Evolutionary conservation across 2,888 invertebrate genomes (phyloP).

Genomic region (Mythimna vitellina): DNA sequence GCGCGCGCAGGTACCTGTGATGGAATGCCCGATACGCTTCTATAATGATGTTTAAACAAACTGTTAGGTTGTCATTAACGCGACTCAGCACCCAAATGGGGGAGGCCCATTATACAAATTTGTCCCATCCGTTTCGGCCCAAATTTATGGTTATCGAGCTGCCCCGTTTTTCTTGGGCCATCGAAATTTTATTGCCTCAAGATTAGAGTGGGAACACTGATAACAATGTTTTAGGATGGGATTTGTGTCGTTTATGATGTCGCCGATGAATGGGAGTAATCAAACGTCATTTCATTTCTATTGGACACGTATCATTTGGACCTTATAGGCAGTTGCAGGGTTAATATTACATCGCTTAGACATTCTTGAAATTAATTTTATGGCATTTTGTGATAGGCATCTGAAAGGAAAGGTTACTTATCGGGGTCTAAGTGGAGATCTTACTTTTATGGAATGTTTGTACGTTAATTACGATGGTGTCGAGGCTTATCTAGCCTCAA

Average conservation of each 20-base stretch:
- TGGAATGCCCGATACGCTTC: slow-evolving; percentile 89
- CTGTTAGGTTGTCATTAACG: slow-evolving; percentile 90
- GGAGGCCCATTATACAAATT: slow-evolving; percentile 90
- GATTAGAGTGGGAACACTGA: slow-evolving; percentile 89
- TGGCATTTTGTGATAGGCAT: slow-evolving; percentile 41
- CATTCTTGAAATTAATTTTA: slow-evolving; percentile 49
- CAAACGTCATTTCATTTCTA: slow-evolving; percentile 66
- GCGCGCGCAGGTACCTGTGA: slow-evolving; percentile 81
- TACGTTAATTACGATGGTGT: slow-evolving; percentile 28
- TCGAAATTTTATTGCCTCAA: slow-evolving; percentile 88
- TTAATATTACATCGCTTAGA: slow-evolving; percentile 43
- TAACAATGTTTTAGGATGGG: slow-evolving; percentile 87
- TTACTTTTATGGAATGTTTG: slow-evolving; percentile 49
- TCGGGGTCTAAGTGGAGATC: slow-evolving; percentile 48
- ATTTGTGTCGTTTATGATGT: slow-evolving; percentile 81
- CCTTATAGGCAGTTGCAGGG: slow-evolving; percentile 44
- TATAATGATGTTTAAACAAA: slow-evolving; percentile 91
- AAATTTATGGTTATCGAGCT: slow-evolving; percentile 90
- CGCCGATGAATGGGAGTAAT: slow-evolving; percentile 79
- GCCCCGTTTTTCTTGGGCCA: slow-evolving; percentile 86
- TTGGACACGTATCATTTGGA: slow-evolving; percentile 58
- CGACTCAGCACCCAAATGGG: slow-evolving; percentile 87
- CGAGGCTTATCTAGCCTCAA: slow-evolving; percentile 8
- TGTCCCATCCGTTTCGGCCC: slow-evolving; percentile 90
- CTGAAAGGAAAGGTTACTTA: slow-evolving; percentile 32